A percentile compares a stretch with the other conserved stretches of the same genome.
phyloP scores from a whole-genome alignment of 2,797 vertebrate species.

The Melanotaenia parkinsoni region DNA sequence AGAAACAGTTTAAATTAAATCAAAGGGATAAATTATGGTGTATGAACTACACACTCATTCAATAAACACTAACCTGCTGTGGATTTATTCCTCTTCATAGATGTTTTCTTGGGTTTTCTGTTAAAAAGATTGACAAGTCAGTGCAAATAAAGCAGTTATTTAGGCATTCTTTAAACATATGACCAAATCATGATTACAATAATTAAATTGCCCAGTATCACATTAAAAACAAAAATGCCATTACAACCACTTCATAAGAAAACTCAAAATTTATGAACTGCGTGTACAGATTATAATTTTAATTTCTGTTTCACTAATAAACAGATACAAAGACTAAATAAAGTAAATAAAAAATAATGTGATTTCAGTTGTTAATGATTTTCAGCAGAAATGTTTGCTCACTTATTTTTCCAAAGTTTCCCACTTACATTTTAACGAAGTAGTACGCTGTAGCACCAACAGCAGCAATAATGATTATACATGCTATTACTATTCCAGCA shows the following conservation, averaged over 20 bases:
- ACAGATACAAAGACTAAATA: background rate
- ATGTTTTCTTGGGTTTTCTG: background rate
- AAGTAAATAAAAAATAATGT: background rate
- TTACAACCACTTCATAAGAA: too few relatives aligned
- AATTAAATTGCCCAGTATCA: too few relatives aligned
- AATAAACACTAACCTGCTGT: conserved; percentile 17
- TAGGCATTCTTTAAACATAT: background rate
- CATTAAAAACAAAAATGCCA: too few relatives aligned
- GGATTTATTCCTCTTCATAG: background rate
- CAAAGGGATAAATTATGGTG: background rate
- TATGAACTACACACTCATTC: background rate
- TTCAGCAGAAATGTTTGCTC: background rate
- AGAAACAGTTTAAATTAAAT: background rate
- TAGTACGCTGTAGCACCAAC: conserved; percentile 7
- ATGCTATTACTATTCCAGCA: conserved; percentile 60
- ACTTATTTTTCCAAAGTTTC: background rate
- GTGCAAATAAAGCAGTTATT: background rate
- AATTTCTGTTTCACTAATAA: too few relatives aligned
- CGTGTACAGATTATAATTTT: too few relatives aligned
- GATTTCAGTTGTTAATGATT: background rate
- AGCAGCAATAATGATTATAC: conserved; percentile 18
- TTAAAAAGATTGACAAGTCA: background rate
- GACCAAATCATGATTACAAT: background rate
- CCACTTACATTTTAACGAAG: conserved; percentile 43
- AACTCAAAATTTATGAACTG: too few relatives aligned